Evolutionary conservation across 2,113 vertebrate genomes (phyloP).

Genomic region (Oceanites oceanicus): DNA sequence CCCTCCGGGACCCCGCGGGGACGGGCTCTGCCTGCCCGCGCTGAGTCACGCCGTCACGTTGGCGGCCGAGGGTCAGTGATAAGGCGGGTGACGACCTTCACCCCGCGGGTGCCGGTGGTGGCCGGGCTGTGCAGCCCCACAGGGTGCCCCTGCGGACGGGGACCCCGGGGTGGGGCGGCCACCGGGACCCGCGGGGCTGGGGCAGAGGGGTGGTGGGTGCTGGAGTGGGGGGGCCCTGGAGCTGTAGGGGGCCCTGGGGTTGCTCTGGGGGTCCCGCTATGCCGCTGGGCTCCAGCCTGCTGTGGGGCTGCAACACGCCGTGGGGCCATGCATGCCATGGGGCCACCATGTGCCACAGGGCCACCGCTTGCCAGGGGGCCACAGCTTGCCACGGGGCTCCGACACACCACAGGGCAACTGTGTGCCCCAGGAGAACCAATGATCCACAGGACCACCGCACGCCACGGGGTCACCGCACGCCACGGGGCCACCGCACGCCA

Average conservation of each 20-base stretch:
- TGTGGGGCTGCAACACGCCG: too few species aligned
- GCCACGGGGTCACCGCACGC: background rate
- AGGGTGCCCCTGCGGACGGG: fast-evolving
- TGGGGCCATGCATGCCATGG: background rate
- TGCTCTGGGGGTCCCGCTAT: background rate
- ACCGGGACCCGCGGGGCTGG: fast-evolving
- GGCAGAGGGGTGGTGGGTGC: background rate
- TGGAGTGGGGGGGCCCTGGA: too few species aligned
- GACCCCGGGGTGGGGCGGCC: fast-evolving
- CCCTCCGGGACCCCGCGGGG: background rate
- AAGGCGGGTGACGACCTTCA: background rate
- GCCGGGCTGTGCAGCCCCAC: background rate
- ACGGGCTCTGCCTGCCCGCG: too few species aligned
- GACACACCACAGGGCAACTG: background rate
- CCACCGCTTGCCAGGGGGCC: fast-evolving
- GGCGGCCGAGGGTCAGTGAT: background rate
- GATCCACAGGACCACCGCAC: too few species aligned
- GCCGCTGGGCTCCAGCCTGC: background rate
- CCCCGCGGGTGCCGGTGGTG: fast-evolving
- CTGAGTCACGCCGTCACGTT: background rate
- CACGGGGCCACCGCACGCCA: background rate
- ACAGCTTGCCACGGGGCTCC: fast-evolving
- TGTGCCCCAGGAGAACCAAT: too few species aligned
- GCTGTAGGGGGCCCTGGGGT: too few species aligned
- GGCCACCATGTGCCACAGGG: background rate